Conservation (phyloP, 2,113 vertebrate species). For the Amia ocellicauda region DNA sequence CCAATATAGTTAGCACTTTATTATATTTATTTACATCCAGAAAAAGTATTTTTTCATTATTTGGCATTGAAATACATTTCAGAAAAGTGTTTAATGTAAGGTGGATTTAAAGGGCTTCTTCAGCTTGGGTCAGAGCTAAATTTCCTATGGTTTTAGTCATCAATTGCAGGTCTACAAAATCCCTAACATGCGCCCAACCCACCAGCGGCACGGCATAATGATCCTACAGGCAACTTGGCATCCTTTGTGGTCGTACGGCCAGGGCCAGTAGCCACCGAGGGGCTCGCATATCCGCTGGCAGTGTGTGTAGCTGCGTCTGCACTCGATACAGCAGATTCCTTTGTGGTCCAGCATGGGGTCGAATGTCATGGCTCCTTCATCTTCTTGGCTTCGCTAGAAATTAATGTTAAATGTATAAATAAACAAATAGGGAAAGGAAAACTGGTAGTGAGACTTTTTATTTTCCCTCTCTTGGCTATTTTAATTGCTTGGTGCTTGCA, state of each 20-base stretch:
- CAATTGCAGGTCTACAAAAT: conserved; percentile 57
- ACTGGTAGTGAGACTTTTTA: too few relatives aligned
- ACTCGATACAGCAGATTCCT: conserved; percentile 88
- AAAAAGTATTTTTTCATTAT: conserved; percentile 32
- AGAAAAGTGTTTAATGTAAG: not conserved
- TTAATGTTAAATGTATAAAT: too few relatives aligned
- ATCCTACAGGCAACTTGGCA: conserved; percentile 84
- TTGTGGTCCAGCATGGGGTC: conserved; percentile 90
- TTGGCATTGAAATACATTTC: conserved; percentile 22
- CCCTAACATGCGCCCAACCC: conserved; percentile 88
- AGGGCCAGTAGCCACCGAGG: conserved; percentile 75
- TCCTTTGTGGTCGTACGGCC: conserved; percentile 86
- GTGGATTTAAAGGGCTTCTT: not conserved
- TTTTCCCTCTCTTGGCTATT: too few relatives aligned
- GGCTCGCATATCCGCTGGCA: conserved; percentile 90
- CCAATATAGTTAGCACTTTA: conserved; percentile 12
- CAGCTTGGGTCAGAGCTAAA: conserved; percentile 20
- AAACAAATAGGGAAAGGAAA: too few relatives aligned
- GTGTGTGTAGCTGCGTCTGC: conserved; percentile 82
- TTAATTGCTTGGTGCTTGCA: too few relatives aligned
- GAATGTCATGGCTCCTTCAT: conserved; percentile 75
- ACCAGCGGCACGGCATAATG: conserved; percentile 94
- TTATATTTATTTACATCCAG: conserved; percentile 43
- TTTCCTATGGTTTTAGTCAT: conserved; percentile 1
- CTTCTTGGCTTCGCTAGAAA: conserved; percentile 62